Base-by-base conservation (phyloP, 2,888 invertebrate species). In the Acleris literana region DNA sequence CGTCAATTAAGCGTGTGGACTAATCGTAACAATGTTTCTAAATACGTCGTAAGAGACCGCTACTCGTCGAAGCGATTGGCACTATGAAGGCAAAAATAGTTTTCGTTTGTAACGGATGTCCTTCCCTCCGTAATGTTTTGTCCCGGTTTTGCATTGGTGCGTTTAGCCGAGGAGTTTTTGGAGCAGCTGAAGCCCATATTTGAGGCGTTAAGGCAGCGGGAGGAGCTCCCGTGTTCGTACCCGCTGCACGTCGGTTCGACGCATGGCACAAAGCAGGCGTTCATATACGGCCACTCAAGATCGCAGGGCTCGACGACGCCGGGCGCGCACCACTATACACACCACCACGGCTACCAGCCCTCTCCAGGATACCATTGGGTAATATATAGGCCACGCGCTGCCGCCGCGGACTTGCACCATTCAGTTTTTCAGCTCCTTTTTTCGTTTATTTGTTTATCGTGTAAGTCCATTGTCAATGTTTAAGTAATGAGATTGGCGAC, bases 131-230 rank as follows among this genome's bases (percentile, higher is more conserved):
- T 89, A 92, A 87, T 87, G 77, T 63, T 85, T 86, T 81, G 81
- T 84, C 87, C 86, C 86, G 88, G 83, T 88, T 92, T 90, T 90
- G 82, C 86, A 90, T 91, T 91, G 82, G 81, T 88, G 78, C 89
- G 86, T 92, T 85, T 94, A 97, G 97, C 97, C 93, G 97, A 97
- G 94, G 97, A 97, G 95, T 97, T 97, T 94, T 95, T 98, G 96
- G 97, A 95, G 94, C 97, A 97, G 94, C 95, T 98, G 95, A 97
- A 96, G 96, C 97, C 97, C 86, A 97, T 98, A 93, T 97, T 98
- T 95, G 97, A 97, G 94, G 96, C 96, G 93, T 95, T 97, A 88
- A 95, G 97, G 87, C 97, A 97, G 90, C 96, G 96, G 89, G 97
- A 97, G 93, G 97, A 97, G 93, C 95, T 97, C 82, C 97, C 97